Conservation (phyloP, 1,140 invertebrate genomes). For the Xylocopa sonorina region DNA sequence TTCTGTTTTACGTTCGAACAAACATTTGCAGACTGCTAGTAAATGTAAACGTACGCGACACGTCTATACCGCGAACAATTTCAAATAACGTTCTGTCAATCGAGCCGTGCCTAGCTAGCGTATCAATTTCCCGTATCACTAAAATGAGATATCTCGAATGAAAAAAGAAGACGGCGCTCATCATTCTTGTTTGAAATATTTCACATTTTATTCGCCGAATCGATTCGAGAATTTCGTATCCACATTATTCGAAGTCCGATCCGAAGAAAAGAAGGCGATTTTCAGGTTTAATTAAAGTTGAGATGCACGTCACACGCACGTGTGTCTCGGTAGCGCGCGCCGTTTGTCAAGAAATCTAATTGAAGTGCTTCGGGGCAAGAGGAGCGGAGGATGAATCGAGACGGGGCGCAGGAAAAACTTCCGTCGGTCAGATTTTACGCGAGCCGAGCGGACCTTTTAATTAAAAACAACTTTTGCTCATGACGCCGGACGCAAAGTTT, state of each 20-base stretch:
- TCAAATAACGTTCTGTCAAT: not conserved
- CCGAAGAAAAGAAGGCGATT: conserved; percentile 51
- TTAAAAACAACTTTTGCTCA: conserved; percentile 55
- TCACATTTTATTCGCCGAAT: too few relatives aligned
- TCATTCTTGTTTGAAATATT: too few relatives aligned
- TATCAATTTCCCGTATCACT: too few relatives aligned
- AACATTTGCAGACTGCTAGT: too few relatives aligned
- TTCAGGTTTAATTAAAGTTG: conserved; percentile 60
- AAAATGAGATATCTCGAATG: too few relatives aligned
- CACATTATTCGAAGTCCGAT: conserved; percentile 4
- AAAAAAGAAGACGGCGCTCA: too few relatives aligned
- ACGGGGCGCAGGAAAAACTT: conserved; percentile 33
- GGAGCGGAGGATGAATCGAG: not conserved
- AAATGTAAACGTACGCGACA: too few relatives aligned
- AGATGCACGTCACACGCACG: conserved; percentile 43
- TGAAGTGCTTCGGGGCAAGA: conserved; percentile 31
- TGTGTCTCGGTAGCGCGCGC: conserved; percentile 16
- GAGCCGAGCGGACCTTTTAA: conserved; percentile 45
- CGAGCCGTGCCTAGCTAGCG: too few relatives aligned
- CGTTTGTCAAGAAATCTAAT: conserved; percentile 59
- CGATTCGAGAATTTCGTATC: not conserved
- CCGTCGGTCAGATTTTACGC: conserved; percentile 20
- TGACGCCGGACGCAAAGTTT: not conserved
- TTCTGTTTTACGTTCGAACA: too few relatives aligned
- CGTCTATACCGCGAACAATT: too few relatives aligned